These are phyloP conservation scores for Oedothorax gibbosus DNA, from an alignment of 1,140 invertebrate genomes.

Conservation along the genomic window DNA sequence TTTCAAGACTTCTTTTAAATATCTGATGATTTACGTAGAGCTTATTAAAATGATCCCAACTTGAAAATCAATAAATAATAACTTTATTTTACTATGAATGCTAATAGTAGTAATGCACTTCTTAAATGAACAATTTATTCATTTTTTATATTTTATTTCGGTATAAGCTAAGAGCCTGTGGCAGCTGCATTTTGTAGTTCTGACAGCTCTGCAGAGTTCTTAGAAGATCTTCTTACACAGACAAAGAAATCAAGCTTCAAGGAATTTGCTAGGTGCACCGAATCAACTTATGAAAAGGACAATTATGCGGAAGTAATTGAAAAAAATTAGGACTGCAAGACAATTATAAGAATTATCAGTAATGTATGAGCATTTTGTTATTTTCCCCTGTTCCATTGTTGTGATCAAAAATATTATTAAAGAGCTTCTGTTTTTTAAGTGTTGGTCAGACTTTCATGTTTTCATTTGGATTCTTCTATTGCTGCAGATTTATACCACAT, in stretches of 20 bases:
- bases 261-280: slow-evolving; percentile 29
- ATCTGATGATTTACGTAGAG: too few species aligned
- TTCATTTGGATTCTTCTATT: neutral
- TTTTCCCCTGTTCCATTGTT: too few species aligned
- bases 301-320: slow-evolving; percentile 34
- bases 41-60: too few species aligned
- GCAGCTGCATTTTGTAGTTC: slow-evolving; percentile 36
- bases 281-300: slow-evolving; percentile 41
- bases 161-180: slow-evolving; percentile 22
- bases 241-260: slow-evolving; percentile 12
- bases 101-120: too few species aligned
- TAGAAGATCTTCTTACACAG: slow-evolving; percentile 18
- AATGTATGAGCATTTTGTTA: neutral
- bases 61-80: too few species aligned
- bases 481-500: slow-evolving; percentile 8
- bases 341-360: slow-evolving; percentile 36
- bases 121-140: neutral
- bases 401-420: too few species aligned
- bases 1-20: too few species aligned
- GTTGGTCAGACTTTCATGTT: too few species aligned
- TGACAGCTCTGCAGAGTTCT: slow-evolving; percentile 21
- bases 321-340: slow-evolving; percentile 29
- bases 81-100: too few species aligned
- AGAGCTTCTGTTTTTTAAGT: too few species aligned
- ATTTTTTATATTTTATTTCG: slow-evolving; percentile 11